Evolutionary conservation across 2,888 invertebrate genomes (phyloP), one percentile per base, ranked within the genome.

Genomic region (Plebejus argus): DNA sequence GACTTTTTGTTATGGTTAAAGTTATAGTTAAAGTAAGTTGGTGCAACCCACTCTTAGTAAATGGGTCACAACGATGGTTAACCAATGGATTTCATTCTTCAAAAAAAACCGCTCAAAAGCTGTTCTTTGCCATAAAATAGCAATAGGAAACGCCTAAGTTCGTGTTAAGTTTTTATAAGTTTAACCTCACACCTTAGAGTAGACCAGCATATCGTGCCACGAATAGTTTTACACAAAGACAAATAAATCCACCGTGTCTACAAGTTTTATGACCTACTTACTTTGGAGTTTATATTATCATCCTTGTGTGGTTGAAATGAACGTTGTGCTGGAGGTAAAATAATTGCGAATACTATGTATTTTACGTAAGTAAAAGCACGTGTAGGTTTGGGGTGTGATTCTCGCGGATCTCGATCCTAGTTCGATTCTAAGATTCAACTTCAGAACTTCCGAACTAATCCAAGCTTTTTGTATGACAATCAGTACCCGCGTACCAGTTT

Each of bases 181-280:
- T 33, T 33, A 66, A 33, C 66, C 28, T 66, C 66, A 33, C 23
- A 61, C 15, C 66, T 66, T 66, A 18, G 66, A 66, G 33, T 23
- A 66, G 15, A 66, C 10, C 28, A 66, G 15, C 66, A 15, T 33
- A 33, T 28, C 66, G 66, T 66, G 66, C 5, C 66, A 28, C 28
- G 66, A 66, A 66, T 66, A 66, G 66, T 66, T 66, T 66, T 66
- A 66, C 28, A 66, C 66, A 66, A 66, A 66, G 28, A 66, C 28
- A 66, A 66, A 28, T 66, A 66, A 66, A 66, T 66, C 23, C 12
- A 33, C 18, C 15, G 61, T 12, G 66, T 28, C 66, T 66, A 66
- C 28, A 66, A 66, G 66, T 66, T 66, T 33, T 33, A 66, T 66
- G 66, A 66, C 23, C 12, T 23, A 61, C 23, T 23, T 53, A 49